Base-by-base conservation (phyloP, 2,797 vertebrate species). In the Brotula barbata region DNA sequence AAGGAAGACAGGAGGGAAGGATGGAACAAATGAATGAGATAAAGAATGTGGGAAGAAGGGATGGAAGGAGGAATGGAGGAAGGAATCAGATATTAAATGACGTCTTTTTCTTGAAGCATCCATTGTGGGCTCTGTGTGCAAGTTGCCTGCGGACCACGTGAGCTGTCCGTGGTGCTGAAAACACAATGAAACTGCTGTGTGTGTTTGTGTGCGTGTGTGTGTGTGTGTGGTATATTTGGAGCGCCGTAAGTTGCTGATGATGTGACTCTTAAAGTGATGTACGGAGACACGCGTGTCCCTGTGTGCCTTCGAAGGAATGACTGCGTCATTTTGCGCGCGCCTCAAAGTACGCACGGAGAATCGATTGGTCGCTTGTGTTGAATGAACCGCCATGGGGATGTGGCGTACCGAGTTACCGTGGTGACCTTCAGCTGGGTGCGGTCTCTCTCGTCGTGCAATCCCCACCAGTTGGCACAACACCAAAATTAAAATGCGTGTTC, bases 401-500 rank as follows among this genome's bases (percentile, higher is more conserved):
- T 34, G 62, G 23, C 62, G 54, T 25, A 13, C 54, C 80, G 70
- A 42, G 43, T 76, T 53, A 60, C 75, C 40, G 74, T 21, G 72
- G 64, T 84, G 78, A 85, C 82, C 80, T 85, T 88, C 84, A 77
- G 42, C 60, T 77, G 78, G 85, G 85, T 64, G 81, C 85, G 85
- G 86, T 60, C 73, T 80, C 49, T 80, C 78, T 63, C 70, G 75
- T 80, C 80, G 61, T 69, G 83, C 76, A 21, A 73, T 80, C 87
- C 82, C 63, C 78, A 75, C 59, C 74, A 61, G 73, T 82, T 85
- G 83, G 82, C 83, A 83, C 83, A 81, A 86, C 67, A 73, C 10
- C 85, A 74, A 80, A 87, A 89, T 84, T 84, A 88, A 88, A 84
- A 82, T 79, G 83, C 83, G 82, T 65, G 84, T 82, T 82, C 55